Evolutionary conservation across 2,888 invertebrate species (phyloP).

Genomic region (Drosophila recens): DNA sequence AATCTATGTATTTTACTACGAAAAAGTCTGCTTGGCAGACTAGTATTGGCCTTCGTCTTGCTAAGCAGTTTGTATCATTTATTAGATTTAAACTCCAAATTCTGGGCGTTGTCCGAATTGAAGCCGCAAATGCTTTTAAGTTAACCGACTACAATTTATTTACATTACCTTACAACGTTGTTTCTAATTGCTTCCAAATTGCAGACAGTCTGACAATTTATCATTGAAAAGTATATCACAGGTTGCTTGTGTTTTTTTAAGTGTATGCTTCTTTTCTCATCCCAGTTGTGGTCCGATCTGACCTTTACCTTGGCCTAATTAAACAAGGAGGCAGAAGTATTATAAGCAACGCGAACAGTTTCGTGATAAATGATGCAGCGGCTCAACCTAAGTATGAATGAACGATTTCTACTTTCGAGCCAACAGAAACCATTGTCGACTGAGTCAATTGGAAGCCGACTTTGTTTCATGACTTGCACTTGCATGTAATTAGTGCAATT

Average conservation of each 20-base stretch:
- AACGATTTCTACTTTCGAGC: constrained; percentile 22
- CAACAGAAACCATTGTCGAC: not conserved
- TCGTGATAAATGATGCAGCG: constrained; percentile 45
- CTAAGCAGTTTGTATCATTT: constrained; percentile 45
- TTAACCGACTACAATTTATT: constrained; percentile 68
- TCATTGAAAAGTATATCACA: constrained; percentile 55
- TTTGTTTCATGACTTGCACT: constrained; percentile 27
- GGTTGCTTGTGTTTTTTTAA: constrained; percentile 11
- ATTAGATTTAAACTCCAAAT: constrained; percentile 59
- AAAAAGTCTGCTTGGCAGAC: not conserved
- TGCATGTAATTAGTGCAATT: constrained; percentile 71
- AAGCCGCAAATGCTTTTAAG: constrained; percentile 35
- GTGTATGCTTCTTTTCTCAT: constrained; percentile 2
- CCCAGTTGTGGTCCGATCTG: constrained; percentile 4
- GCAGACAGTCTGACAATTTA: constrained; percentile 68
- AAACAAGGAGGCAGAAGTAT: constrained; percentile 46
- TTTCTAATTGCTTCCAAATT: constrained; percentile 47
- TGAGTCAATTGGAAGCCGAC: constrained; percentile 11
- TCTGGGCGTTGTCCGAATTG: constrained; percentile 62
- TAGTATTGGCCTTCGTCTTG: not conserved
- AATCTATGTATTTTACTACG: not conserved
- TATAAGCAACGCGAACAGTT: constrained; percentile 29
- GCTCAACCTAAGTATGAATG: constrained; percentile 22
- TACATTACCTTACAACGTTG: constrained; percentile 66
- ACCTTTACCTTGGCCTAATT: constrained; percentile 52